Conservation (phyloP, 2,113 vertebrate genomes). For the Phyllostomus hastatus region DNA sequence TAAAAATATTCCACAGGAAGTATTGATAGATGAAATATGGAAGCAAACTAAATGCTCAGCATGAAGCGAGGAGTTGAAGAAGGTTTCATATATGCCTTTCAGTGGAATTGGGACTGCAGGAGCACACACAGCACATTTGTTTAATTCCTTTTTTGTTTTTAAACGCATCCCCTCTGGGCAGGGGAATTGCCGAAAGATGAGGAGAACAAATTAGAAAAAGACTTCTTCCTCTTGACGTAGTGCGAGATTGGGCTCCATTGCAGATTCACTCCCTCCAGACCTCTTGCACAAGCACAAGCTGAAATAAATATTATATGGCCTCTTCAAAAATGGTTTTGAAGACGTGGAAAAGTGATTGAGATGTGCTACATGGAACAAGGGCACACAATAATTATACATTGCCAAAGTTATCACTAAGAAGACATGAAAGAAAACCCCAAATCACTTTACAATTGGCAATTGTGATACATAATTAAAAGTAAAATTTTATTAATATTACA, state of each 20-base stretch:
- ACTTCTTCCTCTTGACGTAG: not conserved
- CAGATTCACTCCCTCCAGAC: not conserved
- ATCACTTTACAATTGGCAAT: constrained; percentile 17
- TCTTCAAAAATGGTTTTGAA: constrained; percentile 28
- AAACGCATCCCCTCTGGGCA: not conserved
- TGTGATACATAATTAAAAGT: constrained; percentile 28
- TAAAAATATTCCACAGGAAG: not conserved
- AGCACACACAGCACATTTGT: not conserved
- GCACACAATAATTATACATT: not conserved
- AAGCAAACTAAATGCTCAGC: not conserved
- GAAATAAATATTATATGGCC: not conserved
- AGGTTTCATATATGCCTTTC: not conserved
- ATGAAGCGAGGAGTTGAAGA: not conserved
- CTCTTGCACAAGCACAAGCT: not conserved
- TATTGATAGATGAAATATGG: not conserved
- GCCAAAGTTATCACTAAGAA: constrained; percentile 30
- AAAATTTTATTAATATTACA: constrained; percentile 13
- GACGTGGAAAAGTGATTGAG: constrained; percentile 30
- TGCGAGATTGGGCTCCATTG: not conserved
- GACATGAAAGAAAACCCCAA: constrained; percentile 14
- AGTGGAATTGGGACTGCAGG: not conserved
- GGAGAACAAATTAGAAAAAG: not conserved
- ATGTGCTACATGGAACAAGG: constrained; percentile 5
- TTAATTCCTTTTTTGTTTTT: not conserved
- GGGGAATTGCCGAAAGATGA: not conserved